Conservation (phyloP, 2,888 invertebrate species). For the Agrochola macilenta region DNA sequence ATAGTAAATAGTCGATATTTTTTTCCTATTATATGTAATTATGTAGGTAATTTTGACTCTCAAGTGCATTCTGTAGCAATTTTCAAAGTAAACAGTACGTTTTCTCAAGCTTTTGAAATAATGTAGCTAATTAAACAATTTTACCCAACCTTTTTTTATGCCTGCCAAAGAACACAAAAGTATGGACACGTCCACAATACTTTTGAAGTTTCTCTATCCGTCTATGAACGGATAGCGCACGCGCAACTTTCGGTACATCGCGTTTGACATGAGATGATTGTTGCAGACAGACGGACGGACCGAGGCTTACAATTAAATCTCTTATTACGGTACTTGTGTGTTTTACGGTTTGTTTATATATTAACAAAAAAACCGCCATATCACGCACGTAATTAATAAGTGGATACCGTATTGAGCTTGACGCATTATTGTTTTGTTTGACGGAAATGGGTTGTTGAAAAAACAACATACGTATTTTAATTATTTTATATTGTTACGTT, state of each 20-base stretch:
- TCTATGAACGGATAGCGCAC: slow-evolving; percentile 23
- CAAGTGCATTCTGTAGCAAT: not conserved
- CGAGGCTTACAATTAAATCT: slow-evolving; percentile 49
- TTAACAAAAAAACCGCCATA: not conserved
- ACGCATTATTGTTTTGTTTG: not conserved
- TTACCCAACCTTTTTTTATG: not conserved
- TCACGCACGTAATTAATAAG: slow-evolving; percentile 24
- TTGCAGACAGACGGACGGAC: slow-evolving; percentile 25
- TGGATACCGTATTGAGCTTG: not conserved
- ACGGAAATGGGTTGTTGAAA: not conserved
- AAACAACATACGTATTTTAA: not conserved
- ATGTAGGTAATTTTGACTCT: no score
- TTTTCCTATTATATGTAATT: no score
- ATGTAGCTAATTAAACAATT: slow-evolving; percentile 6
- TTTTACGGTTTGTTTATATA: slow-evolving; percentile 37
- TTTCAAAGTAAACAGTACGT: not conserved
- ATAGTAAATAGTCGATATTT: no score
- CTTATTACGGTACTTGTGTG: slow-evolving; percentile 54
- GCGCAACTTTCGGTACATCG: slow-evolving; percentile 30
- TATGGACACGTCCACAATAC: slow-evolving; percentile 34
- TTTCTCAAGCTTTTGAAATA: slow-evolving; percentile 1
- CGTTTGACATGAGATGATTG: slow-evolving; percentile 34
- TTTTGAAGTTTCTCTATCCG: slow-evolving; percentile 5
- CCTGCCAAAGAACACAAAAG: slow-evolving; percentile 22
- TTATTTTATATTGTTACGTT: not conserved